Evolutionary conservation across 2,888 invertebrate species (phyloP).

Genomic region (Gasteruption jaculator): DNA sequence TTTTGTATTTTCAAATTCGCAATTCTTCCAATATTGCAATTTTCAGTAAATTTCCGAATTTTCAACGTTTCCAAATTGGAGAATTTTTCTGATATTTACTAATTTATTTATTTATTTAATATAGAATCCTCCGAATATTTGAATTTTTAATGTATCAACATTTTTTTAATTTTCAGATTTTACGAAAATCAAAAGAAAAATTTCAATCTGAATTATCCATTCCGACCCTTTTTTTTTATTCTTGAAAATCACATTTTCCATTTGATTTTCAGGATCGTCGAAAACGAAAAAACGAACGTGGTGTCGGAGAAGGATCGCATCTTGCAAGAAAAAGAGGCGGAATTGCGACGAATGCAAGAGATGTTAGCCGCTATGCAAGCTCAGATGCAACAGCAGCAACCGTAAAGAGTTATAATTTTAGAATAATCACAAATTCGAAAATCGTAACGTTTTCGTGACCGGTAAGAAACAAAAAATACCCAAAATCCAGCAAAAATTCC

Average conservation of each 20-base stretch:
- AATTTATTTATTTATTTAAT: too few relatives aligned
- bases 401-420: too few relatives aligned
- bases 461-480: too few relatives aligned
- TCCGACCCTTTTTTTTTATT: constrained; percentile 8
- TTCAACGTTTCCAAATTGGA: background rate
- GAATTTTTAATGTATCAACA: too few relatives aligned
- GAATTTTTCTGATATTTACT: too few relatives aligned
- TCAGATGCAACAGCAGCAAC: constrained; percentile 73
- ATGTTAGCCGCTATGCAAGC: constrained; percentile 95
- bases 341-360: constrained; percentile 91
- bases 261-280: constrained; percentile 35
- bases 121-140: too few relatives aligned
- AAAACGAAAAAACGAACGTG: constrained; percentile 38
- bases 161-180: too few relatives aligned
- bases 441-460: too few relatives aligned
- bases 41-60: background rate
- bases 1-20: constrained; percentile 10
- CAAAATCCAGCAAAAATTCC: too few relatives aligned
- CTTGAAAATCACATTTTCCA: constrained; percentile 7
- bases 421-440: too few relatives aligned
- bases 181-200: too few relatives aligned
- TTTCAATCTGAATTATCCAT: too few relatives aligned
- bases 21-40: background rate
- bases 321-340: constrained; percentile 87
- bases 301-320: constrained; percentile 75